These are phyloP conservation scores for Drosophila kanekoi DNA, from an alignment of 2,888 invertebrate genomes.

Conservation along the genomic window DNA sequence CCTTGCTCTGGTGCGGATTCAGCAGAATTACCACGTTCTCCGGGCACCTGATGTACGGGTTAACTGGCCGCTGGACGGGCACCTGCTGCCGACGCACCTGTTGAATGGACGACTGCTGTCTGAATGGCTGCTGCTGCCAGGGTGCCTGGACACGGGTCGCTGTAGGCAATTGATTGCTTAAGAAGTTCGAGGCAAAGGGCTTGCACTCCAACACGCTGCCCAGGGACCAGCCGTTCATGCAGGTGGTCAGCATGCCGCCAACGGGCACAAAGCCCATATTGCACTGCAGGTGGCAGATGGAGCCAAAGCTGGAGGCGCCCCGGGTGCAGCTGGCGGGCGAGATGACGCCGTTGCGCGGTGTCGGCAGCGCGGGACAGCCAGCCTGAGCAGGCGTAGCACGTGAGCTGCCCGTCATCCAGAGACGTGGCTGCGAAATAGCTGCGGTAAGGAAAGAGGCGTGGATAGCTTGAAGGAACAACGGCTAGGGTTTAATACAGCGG, in stretches of 20 bases:
- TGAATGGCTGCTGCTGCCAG: constrained; percentile 20
- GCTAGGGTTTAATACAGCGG: too few relatives aligned
- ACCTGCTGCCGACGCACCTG: constrained; percentile 4
- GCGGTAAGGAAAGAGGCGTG: not conserved
- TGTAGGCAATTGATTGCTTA: constrained; percentile 9
- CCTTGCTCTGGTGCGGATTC: constrained; percentile 82
- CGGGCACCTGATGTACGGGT: constrained; percentile 89
- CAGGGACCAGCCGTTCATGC: constrained; percentile 84
- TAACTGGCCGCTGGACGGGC: not conserved
- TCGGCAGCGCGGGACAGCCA: constrained; percentile 85
- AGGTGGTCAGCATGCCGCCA: constrained; percentile 79
- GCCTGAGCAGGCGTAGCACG: constrained; percentile 63
- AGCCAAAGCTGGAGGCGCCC: constrained; percentile 85
- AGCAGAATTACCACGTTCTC: constrained; percentile 87
- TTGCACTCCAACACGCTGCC: constrained; percentile 81
- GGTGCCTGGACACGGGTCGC: not conserved
- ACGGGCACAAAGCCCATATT: constrained; percentile 85
- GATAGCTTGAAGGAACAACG: not conserved
- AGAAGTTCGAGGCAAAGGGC: constrained; percentile 32
- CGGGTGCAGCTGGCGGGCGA: constrained; percentile 86
- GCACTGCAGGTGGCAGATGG: constrained; percentile 86
- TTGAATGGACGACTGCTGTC: not conserved
- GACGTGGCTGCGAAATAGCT: constrained; percentile 11
- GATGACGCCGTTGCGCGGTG: constrained; percentile 86
- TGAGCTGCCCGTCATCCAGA: not conserved